Evolutionary conservation across 1,140 invertebrate genomes (phyloP), one percentile per base, ranked within the genome.

Genomic region (Bactericera cockerelli): DNA sequence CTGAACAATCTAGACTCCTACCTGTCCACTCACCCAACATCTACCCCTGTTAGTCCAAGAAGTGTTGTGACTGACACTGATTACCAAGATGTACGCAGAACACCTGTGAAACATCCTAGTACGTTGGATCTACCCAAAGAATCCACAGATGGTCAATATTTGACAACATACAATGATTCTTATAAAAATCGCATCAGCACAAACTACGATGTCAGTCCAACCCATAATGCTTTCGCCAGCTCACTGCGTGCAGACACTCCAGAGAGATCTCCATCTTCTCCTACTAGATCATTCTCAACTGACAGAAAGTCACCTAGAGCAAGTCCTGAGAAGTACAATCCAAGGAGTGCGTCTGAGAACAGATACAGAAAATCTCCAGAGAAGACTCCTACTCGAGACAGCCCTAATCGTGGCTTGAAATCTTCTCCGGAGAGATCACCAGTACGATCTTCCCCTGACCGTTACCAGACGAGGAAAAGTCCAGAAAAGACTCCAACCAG

Each of bases 161-260:
- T 76, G 56, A 80, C 78, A 11, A 81, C 79, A 1, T 81, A 81
- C 63, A 71, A 77, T 64, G 70, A 70, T 31, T 77, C 79, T 61
- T 80, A 72, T 62, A 72, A 71, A 14, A 79, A 75, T 58, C 75
- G 75, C 63, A 79, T 82, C 31, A 80, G 77, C 60, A 49, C 42
- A 19, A 61, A 57, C 14, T 74, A 76, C 55, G 77, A 80, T 62
- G 74, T 78, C 57, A 82, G 81, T 67, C 79, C 82, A 6, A 78
- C 81, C 21, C 83, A 85, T 67, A 76, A 83, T 63, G 81, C 80
- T 2, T 85, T 83, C 72, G 82, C 81, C 1, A 78, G 79, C 58
- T 81, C 81, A 26, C 70, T 85, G 31, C 75, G 83, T 54, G 75
- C 79, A 3, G 42, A 49, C 19, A 68, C 62, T 57, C 76, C 79